Base-by-base conservation (phyloP, 2,797 vertebrate species). In the Arrhamphus sclerolepis region DNA sequence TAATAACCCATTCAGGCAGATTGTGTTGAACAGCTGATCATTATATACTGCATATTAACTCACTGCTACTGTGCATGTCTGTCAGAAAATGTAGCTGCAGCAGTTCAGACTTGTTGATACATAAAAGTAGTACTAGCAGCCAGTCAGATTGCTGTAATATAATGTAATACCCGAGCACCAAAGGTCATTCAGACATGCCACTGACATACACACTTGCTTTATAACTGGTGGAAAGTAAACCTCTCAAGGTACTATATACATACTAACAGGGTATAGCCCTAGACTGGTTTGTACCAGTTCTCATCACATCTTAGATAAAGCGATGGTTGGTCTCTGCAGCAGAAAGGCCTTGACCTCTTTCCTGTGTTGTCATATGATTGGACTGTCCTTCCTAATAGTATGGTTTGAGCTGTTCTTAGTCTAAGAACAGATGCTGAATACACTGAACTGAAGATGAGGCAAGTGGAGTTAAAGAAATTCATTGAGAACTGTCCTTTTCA, bases 271-370 rank as follows among this genome's bases (percentile, higher is more conserved):
- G 26, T 53, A n/a, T n/a, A 34, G 14, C 10, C 11, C 39, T 18
- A 46, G 56, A 29, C 34, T 46, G 41, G 24, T 20, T 5, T 21
- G 22, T 4, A 11, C 43, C 29, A 17, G 60, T 40, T 62, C 62
- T 43, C 55, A 21, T 34, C 24, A n/a, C 8, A 57, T 24, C 6
- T 47, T 47, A 56, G 14, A 11, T 40, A 28, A 64, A 78, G 59
- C 50, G 47, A 55, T 9, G 21, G 38, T 9, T 51, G 67, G 22
- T 72, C 49, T 57, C 19, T 44, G 49, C 62, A 38, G 56, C 66
- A 65, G 22, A 19, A 9, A 68, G 56, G 47, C 56, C 62, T 76
- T 46, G 61, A 58, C 52, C 64, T 6, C 67, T 73, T 46, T 21
- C 58, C 40, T 14, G 52, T n/a, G 41, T 57, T 56, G 65, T 70